Base-by-base conservation (phyloP, 2,797 vertebrate species). In the Poecile montanus region DNA sequence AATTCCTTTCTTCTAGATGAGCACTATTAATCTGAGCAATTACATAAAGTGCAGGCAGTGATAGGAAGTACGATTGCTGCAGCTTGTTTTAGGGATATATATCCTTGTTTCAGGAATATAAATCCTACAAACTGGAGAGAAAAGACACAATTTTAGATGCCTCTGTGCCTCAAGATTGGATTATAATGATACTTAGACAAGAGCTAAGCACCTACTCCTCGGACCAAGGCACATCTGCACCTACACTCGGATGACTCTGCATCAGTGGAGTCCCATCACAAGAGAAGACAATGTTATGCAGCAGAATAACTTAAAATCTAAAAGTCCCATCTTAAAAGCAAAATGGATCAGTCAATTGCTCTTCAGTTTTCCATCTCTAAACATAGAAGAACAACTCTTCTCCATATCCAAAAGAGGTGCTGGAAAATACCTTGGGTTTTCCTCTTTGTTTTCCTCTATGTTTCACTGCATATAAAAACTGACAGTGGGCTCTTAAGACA, bases 231-330 rank as follows among this genome's bases (percentile, higher is more conserved):
- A 76, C 48, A 50, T 30, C 13, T 47, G 36, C 40, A 44, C 11
- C 48, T 73, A 23, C 26, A 32, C 47, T 58, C 56, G 67, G 53
- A 51, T 21, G 30, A 47, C 13, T 71, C 30, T 73, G 44, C 16
- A 36, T 68, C 34, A n/a, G 14, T 0, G 0, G 14, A 54, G 40
- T 19, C 45, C 40, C 11, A 14, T 76, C 38, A 36, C 40, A 72
- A 71, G 51, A 79, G 60, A 79, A 79, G 22, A 17, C 23, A 72
- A n/a, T 0, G 0, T 14, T 54, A 34, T 7, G 23, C 10, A 48
- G 38, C 23, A 83, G 50, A 68, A 57, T 38, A 42, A 82, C 21
- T 57, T 12, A 73, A 72, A 70, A 66, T 26, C 21, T 19, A 30
- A 10, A 71, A 29, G 48, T 44, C 61, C 3, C 6, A 27, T 40